phyloP scores from a whole-genome alignment of 2,113 vertebrate genomes.

The Gambusia affinis region DNA sequence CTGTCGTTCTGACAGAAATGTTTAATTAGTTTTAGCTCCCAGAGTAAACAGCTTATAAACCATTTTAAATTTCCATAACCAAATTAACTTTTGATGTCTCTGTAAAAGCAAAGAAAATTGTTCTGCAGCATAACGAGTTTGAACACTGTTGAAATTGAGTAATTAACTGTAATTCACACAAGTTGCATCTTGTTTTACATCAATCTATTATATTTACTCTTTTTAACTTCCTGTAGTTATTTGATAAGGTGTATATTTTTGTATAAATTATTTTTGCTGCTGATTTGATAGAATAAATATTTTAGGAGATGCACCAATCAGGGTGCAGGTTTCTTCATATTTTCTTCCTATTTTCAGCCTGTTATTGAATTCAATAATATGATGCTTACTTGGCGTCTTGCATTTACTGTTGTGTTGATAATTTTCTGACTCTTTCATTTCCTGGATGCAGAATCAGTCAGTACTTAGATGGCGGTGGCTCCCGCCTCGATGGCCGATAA shows the following conservation, averaged over 20 bases:
- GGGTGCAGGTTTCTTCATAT: no score
- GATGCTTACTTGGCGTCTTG: neutral
- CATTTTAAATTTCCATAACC: neutral
- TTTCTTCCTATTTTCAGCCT: neutral
- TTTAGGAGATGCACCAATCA: no score
- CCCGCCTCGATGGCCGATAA: constrained; percentile 70
- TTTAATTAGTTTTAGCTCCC: neutral
- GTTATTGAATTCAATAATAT: neutral
- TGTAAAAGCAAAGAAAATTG: no score
- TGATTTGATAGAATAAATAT: no score
- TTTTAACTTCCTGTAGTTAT: no score
- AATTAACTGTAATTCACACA: neutral
- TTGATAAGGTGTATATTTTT: no score
- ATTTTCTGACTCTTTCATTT: neutral
- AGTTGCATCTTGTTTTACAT: neutral
- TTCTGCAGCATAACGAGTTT: no score
- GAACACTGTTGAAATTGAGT: neutral
- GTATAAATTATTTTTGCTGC: no score
- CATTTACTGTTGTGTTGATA: neutral
- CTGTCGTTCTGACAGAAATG: neutral
- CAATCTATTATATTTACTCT: neutral
- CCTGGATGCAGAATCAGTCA: constrained; percentile 15
- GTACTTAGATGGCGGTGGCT: constrained; percentile 57
- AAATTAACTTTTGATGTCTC: neutral
- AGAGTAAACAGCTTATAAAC: neutral